Evolutionary conservation across 2,888 invertebrate species (phyloP).

Genomic region (Urechis unicinctus): DNA sequence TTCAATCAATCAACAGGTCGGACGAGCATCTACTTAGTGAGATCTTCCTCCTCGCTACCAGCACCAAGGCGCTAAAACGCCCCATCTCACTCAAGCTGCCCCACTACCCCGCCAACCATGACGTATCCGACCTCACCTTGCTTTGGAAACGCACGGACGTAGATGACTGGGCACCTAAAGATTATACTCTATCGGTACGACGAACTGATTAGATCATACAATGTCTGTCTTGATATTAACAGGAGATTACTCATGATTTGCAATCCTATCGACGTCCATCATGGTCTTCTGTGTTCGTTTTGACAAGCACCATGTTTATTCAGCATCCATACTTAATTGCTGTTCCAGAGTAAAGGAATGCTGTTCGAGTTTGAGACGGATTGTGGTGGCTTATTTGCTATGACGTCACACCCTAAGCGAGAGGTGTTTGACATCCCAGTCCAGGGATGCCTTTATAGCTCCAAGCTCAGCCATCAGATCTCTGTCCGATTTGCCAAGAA

Average conservation of each 20-base stretch:
- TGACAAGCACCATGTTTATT: too few relatives aligned
- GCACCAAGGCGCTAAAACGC: background rate
- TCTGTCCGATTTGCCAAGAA: slow-evolving; percentile 44
- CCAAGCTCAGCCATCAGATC: slow-evolving; percentile 37
- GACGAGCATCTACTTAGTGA: slow-evolving; percentile 18
- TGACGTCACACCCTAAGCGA: slow-evolving; percentile 33
- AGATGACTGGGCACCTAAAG: slow-evolving; percentile 13
- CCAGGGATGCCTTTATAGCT: slow-evolving; percentile 42
- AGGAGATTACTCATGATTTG: too few relatives aligned
- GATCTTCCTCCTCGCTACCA: slow-evolving; percentile 14
- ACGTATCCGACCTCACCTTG: slow-evolving; percentile 11
- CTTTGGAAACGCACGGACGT: slow-evolving; percentile 6
- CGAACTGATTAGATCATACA: background rate
- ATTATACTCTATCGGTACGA: slow-evolving; percentile 13
- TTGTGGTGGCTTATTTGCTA: slow-evolving; percentile 36
- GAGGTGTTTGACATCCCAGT: slow-evolving; percentile 39
- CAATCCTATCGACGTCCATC: too few relatives aligned
- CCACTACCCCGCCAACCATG: slow-evolving; percentile 23
- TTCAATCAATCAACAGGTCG: background rate
- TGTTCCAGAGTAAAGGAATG: too few relatives aligned
- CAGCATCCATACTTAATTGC: too few relatives aligned
- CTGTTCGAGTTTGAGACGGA: slow-evolving; percentile 37
- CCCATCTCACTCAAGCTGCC: slow-evolving; percentile 21
- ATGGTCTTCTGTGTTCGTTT: too few relatives aligned
- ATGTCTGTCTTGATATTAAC: background rate